Evolutionary conservation across 2,113 vertebrate species (phyloP), one percentile per base, ranked within the genome.

Genomic region (Cynoglossus semilaevis): DNA sequence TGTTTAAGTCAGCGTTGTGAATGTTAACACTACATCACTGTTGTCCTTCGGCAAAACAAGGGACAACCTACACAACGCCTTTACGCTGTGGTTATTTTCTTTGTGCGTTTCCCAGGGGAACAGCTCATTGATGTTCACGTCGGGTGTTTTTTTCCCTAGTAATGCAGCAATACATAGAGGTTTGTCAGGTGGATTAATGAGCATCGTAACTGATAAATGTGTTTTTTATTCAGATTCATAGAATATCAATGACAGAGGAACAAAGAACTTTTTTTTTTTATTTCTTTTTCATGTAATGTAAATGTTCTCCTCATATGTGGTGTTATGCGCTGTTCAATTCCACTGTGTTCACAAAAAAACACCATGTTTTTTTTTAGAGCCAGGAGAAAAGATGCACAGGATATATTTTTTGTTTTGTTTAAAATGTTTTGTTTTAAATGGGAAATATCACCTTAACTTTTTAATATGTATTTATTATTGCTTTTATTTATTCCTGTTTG

Each of bases 41-140:
- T 57, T 70, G 63, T 81, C 58, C 66, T 70, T 83, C 57, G 63
- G 58, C 47, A 49, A 63, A 46, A 66, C 62, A 55, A 55, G 51
- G 42, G 46, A 50, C 45, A 57, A 5, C 60, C 74, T 61, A 64
- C 18, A 70, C 70, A 50, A 46, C 57, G 46, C 15, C 40, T 35
- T 18, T 22, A 15, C 60, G 45, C 38, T 13, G 38, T 14, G 9
- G 38, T 66, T 76, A 42, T 62, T 68, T 49, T 52, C 70, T 55
- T 56, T 60, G 56, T 15, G 61, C 38, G 49, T 72, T 65, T 80
- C 62, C 59, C 65, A 17, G 41, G 55, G 63, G 76, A 51, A 58
- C 56, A 50, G 61, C 57, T 54, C 19, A n/a, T 35, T 69, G 71
- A 76, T 66, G 36, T 58, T 54, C 75, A 35, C 55, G 58, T 77